Evolutionary conservation across 2,797 vertebrate genomes (phyloP).

Genomic region (Sebastes cheni): DNA sequence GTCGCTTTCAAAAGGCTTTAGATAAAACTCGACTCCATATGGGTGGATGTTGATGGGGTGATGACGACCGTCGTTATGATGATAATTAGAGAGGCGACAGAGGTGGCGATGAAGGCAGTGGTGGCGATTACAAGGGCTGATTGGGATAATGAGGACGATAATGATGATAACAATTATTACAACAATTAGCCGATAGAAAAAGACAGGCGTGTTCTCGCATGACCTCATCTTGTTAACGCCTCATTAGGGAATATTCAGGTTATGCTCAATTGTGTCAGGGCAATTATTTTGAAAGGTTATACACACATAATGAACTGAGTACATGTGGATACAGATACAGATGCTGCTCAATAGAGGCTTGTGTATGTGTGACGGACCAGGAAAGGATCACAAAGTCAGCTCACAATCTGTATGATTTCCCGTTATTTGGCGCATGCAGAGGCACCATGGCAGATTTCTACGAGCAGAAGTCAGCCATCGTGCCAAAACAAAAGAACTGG

Average conservation of each 20-base stretch:
- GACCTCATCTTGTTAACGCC: constrained; percentile 45
- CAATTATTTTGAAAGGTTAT: constrained; percentile 42
- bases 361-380: not conserved
- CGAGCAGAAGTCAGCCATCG: not conserved
- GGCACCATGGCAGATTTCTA: not conserved
- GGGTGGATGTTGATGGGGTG: not conserved
- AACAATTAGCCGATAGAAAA: constrained; percentile 22
- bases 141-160: constrained; percentile 58
- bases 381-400: not conserved
- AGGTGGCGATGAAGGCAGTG: constrained; percentile 17
- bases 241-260: constrained; percentile 25
- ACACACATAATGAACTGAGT: constrained; percentile 22
- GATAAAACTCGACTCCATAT: not conserved
- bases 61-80: not conserved
- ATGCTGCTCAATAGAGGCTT: not conserved
- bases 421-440: not conserved
- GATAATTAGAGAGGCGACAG: constrained; percentile 29
- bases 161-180: constrained; percentile 40
- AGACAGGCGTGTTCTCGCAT: constrained; percentile 12
- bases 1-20: not conserved
- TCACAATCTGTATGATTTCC: not conserved
- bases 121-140: constrained; percentile 40
- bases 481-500: constrained; percentile 5
- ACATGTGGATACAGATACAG: not conserved
- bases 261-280: constrained; percentile 17